Conservation (phyloP, 2,113 vertebrate species). For the Ictidomys tridecemlineatus region DNA sequence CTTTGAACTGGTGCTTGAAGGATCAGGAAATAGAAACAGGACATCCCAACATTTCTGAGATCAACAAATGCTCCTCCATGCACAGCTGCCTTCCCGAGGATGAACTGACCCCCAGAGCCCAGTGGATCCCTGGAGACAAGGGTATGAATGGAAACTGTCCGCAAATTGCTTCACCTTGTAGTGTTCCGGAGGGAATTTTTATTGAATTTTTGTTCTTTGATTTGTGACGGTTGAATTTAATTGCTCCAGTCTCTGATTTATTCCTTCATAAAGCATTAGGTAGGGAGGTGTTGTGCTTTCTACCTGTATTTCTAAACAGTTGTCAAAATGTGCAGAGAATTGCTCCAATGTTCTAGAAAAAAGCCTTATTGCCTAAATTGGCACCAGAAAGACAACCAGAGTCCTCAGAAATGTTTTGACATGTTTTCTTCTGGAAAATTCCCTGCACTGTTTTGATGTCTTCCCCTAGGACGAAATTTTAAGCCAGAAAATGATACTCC, state of each 20-base stretch:
- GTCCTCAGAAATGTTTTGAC: background rate
- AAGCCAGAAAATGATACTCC: background rate
- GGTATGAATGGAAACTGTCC: background rate
- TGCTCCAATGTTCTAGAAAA: background rate
- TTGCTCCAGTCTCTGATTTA: slow-evolving; percentile 13
- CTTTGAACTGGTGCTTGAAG: background rate
- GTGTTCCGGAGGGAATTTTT: background rate
- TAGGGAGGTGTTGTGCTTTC: background rate
- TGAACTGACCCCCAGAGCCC: background rate
- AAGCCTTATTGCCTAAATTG: background rate
- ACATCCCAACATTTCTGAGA: background rate
- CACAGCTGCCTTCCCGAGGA: background rate
- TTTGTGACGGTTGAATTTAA: background rate
- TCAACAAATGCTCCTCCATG: background rate
- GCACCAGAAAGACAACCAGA: background rate
- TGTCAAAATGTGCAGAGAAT: background rate
- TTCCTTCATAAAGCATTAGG: background rate
- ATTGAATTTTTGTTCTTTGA: slow-evolving; percentile 26
- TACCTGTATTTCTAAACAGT: background rate
- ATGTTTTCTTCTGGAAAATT: slow-evolving; percentile 38
- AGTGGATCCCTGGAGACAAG: background rate
- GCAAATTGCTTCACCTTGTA: background rate
- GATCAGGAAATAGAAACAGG: background rate
- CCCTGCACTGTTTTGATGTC: background rate
- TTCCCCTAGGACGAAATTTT: background rate